Percentiles rank a stretch among this genome's conserved stretches.
These are phyloP conservation scores for Sylvietta virens DNA, from an alignment of 2,113 vertebrate species.

Conservation along the genomic window DNA sequence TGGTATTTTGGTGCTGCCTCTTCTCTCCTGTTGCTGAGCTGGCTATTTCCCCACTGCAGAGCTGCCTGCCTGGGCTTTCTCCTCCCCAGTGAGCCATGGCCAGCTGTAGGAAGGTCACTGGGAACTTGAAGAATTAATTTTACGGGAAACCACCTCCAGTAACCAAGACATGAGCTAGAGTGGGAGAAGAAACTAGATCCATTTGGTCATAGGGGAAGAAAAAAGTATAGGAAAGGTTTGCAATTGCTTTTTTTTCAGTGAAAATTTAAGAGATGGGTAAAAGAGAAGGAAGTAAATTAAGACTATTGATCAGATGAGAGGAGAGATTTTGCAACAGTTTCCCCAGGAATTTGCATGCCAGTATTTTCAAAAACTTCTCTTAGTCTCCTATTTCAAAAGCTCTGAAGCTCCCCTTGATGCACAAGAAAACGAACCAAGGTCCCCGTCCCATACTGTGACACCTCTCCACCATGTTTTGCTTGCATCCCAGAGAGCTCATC, in stretches of 20 bases:
- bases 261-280: not conserved
- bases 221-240: not conserved
- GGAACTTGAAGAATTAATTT: not conserved
- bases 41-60: not conserved
- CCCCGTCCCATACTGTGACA: not conserved
- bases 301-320: not conserved
- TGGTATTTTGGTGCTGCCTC: not conserved
- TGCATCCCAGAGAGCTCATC: not conserved
- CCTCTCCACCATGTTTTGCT: not conserved
- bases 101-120: not conserved
- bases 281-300: not conserved
- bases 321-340: not conserved
- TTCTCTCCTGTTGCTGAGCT: not conserved
- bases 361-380: not conserved
- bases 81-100: not conserved
- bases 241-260: not conserved
- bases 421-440: not conserved
- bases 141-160: not conserved
- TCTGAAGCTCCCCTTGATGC: not conserved
- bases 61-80: not conserved
- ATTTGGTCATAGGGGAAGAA: not conserved
- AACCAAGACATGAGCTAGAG: not conserved
- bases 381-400: rapidly evolving
- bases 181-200: not conserved
- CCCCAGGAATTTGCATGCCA: not conserved